Evolutionary conservation across 1,140 invertebrate species (phyloP), one percentile per base, ranked within the genome.

Genomic region (Akabosia matsudoensis): DNA sequence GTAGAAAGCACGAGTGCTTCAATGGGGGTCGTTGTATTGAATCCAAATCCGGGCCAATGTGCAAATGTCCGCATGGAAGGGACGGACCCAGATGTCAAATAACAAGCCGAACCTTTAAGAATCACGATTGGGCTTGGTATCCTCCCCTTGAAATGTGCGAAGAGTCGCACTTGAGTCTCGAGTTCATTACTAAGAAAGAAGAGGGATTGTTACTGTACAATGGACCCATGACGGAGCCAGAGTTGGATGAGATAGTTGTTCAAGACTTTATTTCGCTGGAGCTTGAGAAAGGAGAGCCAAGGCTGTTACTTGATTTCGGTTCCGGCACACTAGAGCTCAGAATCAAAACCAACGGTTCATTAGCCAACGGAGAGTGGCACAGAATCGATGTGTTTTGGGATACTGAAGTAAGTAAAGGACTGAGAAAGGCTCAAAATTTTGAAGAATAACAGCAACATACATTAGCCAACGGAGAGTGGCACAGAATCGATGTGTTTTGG

Each of bases 281-380:
- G 85, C 83, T 99, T 80, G 91, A 94, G 83, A 89, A 93, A 78
- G 97, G 96, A 22, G 93, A 94, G 84, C 96, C 96, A 0, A 86
- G 93, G 76, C 85, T 99, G 1, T 87, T 97, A 0, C 91, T 99
- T 74, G 95, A 98, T 85, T 97, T 98, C 86, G 97, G 97, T 1
- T 96, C 95, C 0, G 96, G 96, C 70, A 96, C 93, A 0, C 85
- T 97, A 75, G 94, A 96, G 83, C 85, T 98, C 14, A 88, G 91
- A 83, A 91, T 99, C 0, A 93, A 95, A 86, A 93, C 93, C 0
- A 92, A 93, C 81, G 91, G 91, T 82, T 90, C 90, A 0, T 84
- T 98, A 45, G 93, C 95, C 83, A 95, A 98, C 84, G 95, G 96
- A 0, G 93, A 95, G 83, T 99, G 97, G 97, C 97, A 99, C 86